Evolutionary conservation across 2,113 vertebrate genomes (phyloP).

Genomic region (Cariama cristata): DNA sequence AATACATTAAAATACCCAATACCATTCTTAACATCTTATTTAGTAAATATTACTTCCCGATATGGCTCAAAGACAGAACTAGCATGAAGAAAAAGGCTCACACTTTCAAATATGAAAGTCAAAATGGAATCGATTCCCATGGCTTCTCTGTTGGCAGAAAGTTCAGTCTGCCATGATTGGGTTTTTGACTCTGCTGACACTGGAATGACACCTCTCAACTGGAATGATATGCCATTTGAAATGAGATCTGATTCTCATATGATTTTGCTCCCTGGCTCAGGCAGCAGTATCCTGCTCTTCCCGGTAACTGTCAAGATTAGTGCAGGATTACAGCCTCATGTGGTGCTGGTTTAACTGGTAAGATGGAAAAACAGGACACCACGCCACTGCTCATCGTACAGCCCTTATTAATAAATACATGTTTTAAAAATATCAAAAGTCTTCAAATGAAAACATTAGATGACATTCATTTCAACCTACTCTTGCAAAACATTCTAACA

Average conservation of each 20-base stretch:
- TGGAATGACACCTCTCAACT: not conserved
- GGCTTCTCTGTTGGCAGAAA: not conserved
- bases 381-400: not conserved
- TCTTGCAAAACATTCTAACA: not conserved
- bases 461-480: rapidly evolving
- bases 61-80: not conserved
- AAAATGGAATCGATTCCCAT: not conserved
- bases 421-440: not conserved
- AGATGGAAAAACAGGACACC: not conserved
- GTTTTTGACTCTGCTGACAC: not conserved
- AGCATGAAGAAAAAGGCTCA: not conserved
- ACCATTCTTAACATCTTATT: not conserved
- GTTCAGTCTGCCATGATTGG: not conserved
- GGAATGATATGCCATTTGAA: not conserved
- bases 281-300: not conserved
- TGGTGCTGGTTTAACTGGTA: not conserved
- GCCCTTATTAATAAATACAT: not conserved
- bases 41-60: not conserved
- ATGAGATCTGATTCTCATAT: not conserved
- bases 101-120: not conserved
- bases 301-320: not conserved
- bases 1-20: not conserved
- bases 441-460: not conserved
- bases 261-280: not conserved
- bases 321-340: not conserved